Evolutionary conservation across 1,140 invertebrate genomes (phyloP).

Genomic region (Zaprionus inermis): DNA sequence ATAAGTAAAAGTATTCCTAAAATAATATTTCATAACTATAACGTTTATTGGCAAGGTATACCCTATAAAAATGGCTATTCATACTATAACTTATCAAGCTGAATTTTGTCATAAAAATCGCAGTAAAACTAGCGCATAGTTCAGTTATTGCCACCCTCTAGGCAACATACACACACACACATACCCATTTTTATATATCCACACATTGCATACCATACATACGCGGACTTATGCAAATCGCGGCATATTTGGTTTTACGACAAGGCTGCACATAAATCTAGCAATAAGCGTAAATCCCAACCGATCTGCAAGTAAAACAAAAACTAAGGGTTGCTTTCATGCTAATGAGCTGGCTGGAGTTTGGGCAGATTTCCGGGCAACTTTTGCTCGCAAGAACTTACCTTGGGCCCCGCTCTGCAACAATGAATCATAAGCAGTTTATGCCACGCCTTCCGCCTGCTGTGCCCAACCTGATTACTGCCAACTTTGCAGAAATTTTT

Average conservation of each 20-base stretch:
- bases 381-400: too few relatives aligned
- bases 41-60: background rate
- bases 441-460: constrained; percentile 23
- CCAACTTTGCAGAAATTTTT: constrained; percentile 64
- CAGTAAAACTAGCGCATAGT: constrained; percentile 6
- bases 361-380: background rate
- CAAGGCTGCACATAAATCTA: constrained; percentile 71
- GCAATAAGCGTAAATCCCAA: constrained; percentile 49
- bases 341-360: constrained; percentile 55
- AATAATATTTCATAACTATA: background rate
- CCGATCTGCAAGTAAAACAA: constrained; percentile 22
- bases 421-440: constrained; percentile 66
- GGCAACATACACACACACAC: background rate
- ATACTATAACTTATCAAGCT: background rate
- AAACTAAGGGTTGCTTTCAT: constrained; percentile 57
- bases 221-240: constrained; percentile 65
- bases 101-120: background rate
- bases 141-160: constrained; percentile 6
- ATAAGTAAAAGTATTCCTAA: too few relatives aligned
- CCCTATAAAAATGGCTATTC: background rate
- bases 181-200: background rate
- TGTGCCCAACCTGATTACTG: constrained; percentile 54
- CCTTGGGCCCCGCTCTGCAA: constrained; percentile 50
- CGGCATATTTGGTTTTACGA: constrained; percentile 71
- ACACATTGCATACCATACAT: background rate